Evolutionary conservation across 30 jellyfish, hydroid and myxozoan species (phyloP).

Genomic region (Sanderia malayensis): DNA sequence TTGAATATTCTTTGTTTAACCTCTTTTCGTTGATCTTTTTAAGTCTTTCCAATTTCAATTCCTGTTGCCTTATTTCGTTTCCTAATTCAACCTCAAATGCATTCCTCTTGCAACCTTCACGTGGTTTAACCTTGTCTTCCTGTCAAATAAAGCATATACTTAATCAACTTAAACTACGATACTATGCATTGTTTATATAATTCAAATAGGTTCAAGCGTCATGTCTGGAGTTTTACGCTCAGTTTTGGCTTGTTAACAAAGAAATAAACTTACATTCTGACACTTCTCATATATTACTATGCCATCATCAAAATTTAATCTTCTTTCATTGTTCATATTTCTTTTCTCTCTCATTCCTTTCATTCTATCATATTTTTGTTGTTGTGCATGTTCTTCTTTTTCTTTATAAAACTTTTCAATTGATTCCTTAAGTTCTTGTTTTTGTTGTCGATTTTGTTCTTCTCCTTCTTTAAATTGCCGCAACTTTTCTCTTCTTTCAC

Average conservation of each 20-base stretch:
- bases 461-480: conserved; percentile 42
- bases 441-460: conserved; percentile 23
- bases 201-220: background rate
- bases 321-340: background rate
- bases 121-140: conserved; percentile 10
- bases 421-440: conserved; percentile 25
- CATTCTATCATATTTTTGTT: conserved; percentile 40
- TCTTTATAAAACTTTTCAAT: conserved; percentile 20
- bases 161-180: background rate
- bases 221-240: background rate
- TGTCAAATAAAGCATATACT: background rate
- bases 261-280: conserved; percentile 10
- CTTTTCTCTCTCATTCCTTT: conserved; percentile 41
- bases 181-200: background rate
- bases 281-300: conserved; percentile 17
- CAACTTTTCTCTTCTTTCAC: conserved; percentile 21
- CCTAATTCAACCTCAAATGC: conserved; percentile 41
- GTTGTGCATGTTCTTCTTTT: conserved; percentile 53
- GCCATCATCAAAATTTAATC: conserved; percentile 1
- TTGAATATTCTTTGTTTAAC: conserved; percentile 41
- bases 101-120: conserved; percentile 4
- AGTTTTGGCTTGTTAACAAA: background rate
- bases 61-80: conserved; percentile 37
- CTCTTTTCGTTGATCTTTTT: conserved; percentile 44
- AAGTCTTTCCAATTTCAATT: conserved; percentile 42